Base-by-base conservation (phyloP, 2,797 vertebrate genomes). In the Champsocephalus esox region DNA sequence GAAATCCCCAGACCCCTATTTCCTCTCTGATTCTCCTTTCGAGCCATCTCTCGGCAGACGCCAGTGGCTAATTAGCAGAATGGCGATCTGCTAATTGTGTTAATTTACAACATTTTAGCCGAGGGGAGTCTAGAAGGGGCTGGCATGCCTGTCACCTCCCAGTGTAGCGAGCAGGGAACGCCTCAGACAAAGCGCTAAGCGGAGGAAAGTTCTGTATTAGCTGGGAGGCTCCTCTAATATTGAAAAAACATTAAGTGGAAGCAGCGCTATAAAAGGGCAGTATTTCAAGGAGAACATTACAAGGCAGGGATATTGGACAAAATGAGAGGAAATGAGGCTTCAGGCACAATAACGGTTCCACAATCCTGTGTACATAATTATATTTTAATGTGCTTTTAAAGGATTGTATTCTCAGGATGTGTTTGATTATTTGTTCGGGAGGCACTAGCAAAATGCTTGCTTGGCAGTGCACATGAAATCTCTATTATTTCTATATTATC, bases 41-140 rank as follows among this genome's bases (percentile, higher is more conserved):
- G 92, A 96, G 95, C 95, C 93, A 86, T 95, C 95, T 95, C 95
- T 95, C 94, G 52, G 87, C 94, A 96, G 96, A 96, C 95, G 94
- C 95, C 95, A 94, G 94, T 95, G 96, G 96, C 96, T 98, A 98
- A 99, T 98, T 98, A 98, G 96, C 95, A 94, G 95, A 95, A 96
- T 96, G 96, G 96, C 95, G 95, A 95, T 96, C 94, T 94, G 95
- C 96, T 98, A 98, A 98, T 97, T 98, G 96, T 96, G 95, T 97
- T 98, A 97, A 97, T 97, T 98, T 97, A 97, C 96, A 97, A 96
- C 96, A 96, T 97, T 98, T 97, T 96, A 96, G 96, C 97, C 94
- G 95, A 97, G 96, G 95, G 96, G 95, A 96, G 96, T 95, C 95
- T 94, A 94, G 93, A 94, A 89, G 94, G 92, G 94, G 95, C 94